Percentiles rank a stretch among this genome's conserved stretches.
Conservation (phyloP, 2,888 invertebrate genomes). For the Anoplius nigerrimus region DNA sequence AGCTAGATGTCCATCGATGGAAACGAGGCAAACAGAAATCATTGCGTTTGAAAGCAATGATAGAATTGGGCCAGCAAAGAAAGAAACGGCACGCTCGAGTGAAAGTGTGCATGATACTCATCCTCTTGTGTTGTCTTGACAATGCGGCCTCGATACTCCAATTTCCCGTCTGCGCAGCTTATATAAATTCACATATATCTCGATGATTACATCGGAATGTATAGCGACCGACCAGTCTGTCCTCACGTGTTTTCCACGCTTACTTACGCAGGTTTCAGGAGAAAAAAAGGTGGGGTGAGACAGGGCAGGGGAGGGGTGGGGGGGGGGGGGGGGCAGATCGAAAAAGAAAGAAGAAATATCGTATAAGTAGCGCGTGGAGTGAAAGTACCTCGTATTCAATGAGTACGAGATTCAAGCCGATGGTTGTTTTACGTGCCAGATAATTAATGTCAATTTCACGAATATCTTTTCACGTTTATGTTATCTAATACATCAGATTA, state of each 20-base stretch:
- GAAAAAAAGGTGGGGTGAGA: conserved; percentile 16
- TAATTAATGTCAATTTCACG: conserved; percentile 50
- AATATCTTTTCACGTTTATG: not conserved
- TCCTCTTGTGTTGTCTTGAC: conserved; percentile 32
- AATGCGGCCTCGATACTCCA: conserved; percentile 26
- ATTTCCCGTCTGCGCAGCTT: conserved; percentile 11
- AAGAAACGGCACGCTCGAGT: conserved; percentile 42
- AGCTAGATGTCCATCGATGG: too few species aligned
- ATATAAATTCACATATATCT: conserved; percentile 18
- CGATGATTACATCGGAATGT: conserved; percentile 28
- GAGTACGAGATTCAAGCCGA: conserved; percentile 35
- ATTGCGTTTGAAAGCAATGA: too few species aligned
- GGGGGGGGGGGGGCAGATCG: conserved; percentile 14
- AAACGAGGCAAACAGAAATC: too few species aligned
- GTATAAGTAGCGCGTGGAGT: conserved; percentile 62
- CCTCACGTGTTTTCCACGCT: conserved; percentile 34
- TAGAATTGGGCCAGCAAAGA: too few species aligned
- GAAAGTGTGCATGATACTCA: conserved; percentile 40
- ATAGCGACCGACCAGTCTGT: conserved; percentile 33
- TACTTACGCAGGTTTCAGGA: conserved; percentile 35
- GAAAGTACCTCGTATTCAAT: conserved; percentile 56
- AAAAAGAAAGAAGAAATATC: conserved; percentile 41
- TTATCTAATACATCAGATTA: too few species aligned
- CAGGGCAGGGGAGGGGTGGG: conserved; percentile 11
- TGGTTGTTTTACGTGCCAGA: conserved; percentile 45